phyloP scores from a whole-genome alignment of 1,140 invertebrate genomes.

The honey bee (Apis mellifera) region DNA sequence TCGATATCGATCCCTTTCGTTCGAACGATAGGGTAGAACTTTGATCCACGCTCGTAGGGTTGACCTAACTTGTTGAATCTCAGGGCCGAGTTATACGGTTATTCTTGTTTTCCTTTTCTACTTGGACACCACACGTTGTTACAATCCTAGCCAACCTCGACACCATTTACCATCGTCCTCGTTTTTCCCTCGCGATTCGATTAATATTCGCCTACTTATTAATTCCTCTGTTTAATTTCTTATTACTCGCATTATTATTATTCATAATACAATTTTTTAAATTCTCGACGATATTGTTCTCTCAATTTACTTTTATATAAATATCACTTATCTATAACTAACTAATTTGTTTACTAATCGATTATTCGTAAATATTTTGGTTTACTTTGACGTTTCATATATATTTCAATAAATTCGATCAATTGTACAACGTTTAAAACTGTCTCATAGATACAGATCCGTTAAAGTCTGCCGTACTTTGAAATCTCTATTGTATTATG shows the following conservation, averaged over 20 bases:
- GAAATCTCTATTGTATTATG: too few species aligned
- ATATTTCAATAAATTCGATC: too few species aligned
- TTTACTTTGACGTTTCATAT: not conserved
- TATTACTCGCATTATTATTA: not conserved
- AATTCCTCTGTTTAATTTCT: not conserved
- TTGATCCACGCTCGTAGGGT: slow-evolving; percentile 19
- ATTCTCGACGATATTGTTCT: too few species aligned
- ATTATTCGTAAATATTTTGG: not conserved
- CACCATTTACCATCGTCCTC: slow-evolving; percentile 14
- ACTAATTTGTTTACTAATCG: not conserved
- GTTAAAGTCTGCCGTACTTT: too few species aligned
- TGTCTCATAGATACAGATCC: too few species aligned
- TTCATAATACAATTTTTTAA: not conserved
- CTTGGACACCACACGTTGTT: not conserved
- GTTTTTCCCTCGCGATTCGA: not conserved
- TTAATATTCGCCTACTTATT: not conserved
- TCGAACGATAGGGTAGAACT: slow-evolving; percentile 1
- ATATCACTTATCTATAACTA: not conserved
- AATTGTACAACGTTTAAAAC: too few species aligned
- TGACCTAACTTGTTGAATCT: slow-evolving; percentile 47
- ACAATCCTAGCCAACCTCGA: slow-evolving; percentile 21
- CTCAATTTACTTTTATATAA: not conserved
- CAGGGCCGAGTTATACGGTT: slow-evolving; percentile 21
- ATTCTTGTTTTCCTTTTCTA: slow-evolving; percentile 19
- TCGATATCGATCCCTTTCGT: slow-evolving; percentile 33